Percentiles rank a stretch among this genome's conserved stretches.
phyloP scores from a whole-genome alignment of 2,888 invertebrate species.

The Apotomis betuletana region DNA sequence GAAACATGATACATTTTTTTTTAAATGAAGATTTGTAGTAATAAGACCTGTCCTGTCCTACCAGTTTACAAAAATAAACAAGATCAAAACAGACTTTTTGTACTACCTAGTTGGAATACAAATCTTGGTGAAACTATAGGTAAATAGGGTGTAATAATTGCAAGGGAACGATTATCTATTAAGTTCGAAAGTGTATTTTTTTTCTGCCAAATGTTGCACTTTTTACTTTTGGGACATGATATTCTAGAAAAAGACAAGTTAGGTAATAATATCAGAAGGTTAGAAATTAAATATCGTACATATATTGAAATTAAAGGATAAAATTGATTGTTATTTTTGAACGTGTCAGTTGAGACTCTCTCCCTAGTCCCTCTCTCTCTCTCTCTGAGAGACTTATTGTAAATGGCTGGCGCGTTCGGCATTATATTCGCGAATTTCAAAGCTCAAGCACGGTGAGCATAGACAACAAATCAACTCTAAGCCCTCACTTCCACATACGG shows the following conservation, averaged over 20 bases:
- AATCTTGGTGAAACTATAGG: too few relatives aligned
- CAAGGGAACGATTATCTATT: not conserved
- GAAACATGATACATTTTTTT: not conserved
- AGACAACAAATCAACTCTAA: slow-evolving; percentile 2
- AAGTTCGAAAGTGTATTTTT: not conserved
- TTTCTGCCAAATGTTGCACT: too few relatives aligned
- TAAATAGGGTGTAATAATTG: not conserved
- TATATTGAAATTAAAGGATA: too few relatives aligned
- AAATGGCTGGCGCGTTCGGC: not conserved
- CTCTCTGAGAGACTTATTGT: too few relatives aligned
- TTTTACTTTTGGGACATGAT: too few relatives aligned
- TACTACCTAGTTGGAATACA: not conserved
- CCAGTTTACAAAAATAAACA: slow-evolving; percentile 22
- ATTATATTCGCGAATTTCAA: slow-evolving; percentile 1
- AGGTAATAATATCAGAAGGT: not conserved
- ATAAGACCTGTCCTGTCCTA: slow-evolving; percentile 1
- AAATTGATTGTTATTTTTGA: too few relatives aligned
- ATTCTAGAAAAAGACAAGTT: too few relatives aligned
- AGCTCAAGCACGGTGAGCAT: not conserved
- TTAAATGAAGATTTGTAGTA: not conserved
- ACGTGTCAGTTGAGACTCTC: too few relatives aligned
- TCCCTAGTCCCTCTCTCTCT: not conserved
- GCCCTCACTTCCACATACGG: slow-evolving; percentile 20
- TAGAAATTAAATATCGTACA: not conserved
- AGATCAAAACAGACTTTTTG: slow-evolving; percentile 4